phyloP scores from a whole-genome alignment of 1,140 invertebrate genomes.

The Caenorhabditis tropicalis region DNA sequence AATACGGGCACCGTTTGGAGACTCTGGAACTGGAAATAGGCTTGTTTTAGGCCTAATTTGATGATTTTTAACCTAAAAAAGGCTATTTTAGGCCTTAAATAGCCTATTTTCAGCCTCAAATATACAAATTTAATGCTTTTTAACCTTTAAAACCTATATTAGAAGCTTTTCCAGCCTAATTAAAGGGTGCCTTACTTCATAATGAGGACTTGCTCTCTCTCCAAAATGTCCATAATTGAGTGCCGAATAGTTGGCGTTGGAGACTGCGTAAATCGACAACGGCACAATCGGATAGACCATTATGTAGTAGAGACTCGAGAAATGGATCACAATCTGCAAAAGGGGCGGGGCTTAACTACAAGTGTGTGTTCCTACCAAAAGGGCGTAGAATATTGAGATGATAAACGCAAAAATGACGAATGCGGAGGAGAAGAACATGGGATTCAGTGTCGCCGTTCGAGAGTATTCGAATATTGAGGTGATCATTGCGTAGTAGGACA shows the following conservation, averaged over 20 bases:
- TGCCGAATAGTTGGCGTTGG: conserved; percentile 1
- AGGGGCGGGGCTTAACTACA: too few relatives aligned
- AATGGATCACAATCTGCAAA: conserved; percentile 2
- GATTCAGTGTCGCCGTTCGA: background rate
- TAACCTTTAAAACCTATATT: too few relatives aligned
- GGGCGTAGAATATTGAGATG: background rate
- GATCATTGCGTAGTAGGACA: background rate
- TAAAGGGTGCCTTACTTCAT: background rate
- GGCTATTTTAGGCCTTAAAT: too few relatives aligned
- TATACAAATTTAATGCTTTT: too few relatives aligned
- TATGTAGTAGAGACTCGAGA: background rate
- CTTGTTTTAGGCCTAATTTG: too few relatives aligned
- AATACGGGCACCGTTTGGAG: background rate
- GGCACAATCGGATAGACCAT: conserved; percentile 5
- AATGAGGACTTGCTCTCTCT: background rate
- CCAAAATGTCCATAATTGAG: background rate
- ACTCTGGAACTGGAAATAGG: background rate
- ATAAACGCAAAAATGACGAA: conserved; percentile 32
- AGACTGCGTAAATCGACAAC: background rate
- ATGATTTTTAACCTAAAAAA: too few relatives aligned
- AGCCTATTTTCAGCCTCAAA: too few relatives aligned
- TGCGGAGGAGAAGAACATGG: background rate
- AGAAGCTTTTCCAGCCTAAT: too few relatives aligned
- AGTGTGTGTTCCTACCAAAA: background rate
- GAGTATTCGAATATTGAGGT: background rate